Evolutionary conservation across 2,113 vertebrate species (phyloP).

Genomic region (Asarcornis scutulata): DNA sequence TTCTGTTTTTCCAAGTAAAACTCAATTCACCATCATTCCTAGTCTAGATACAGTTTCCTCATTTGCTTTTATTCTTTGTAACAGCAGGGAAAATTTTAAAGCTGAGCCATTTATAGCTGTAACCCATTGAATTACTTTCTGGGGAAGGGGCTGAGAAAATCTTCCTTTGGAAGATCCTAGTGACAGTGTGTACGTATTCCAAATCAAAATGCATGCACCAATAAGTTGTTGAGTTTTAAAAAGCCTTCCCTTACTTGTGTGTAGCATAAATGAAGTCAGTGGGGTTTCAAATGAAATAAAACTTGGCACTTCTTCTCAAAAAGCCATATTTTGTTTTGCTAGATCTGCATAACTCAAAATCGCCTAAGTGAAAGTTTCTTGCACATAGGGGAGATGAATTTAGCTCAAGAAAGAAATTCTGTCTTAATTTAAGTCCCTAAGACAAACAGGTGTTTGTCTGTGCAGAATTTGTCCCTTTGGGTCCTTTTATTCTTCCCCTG

Average conservation of each 20-base stretch:
- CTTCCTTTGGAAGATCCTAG: constrained; percentile 18
- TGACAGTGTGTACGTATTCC: background rate
- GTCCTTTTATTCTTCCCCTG: background rate
- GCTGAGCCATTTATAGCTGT: constrained; percentile 15
- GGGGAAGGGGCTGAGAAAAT: constrained; percentile 10
- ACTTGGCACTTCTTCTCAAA: constrained; percentile 48
- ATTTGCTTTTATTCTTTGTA: constrained; percentile 12
- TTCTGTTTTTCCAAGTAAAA: background rate
- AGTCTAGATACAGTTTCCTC: background rate
- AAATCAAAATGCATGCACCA: constrained; percentile 28
- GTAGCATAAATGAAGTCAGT: constrained; percentile 56
- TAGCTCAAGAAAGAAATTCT: constrained; percentile 46
- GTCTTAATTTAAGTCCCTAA: constrained; percentile 48
- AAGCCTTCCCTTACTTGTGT: constrained; percentile 27
- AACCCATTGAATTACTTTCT: constrained; percentile 34
- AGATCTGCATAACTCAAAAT: constrained; percentile 52
- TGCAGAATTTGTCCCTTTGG: background rate
- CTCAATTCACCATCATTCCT: background rate
- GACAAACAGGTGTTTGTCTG: constrained; percentile 53
- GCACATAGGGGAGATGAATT: constrained; percentile 48
- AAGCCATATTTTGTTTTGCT: constrained; percentile 66
- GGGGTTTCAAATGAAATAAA: constrained; percentile 57
- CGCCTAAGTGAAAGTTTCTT: constrained; percentile 51
- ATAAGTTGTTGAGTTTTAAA: constrained; percentile 42
- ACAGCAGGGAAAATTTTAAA: constrained; percentile 10